Conservation (phyloP, 2,113 vertebrate genomes). For the Phalacrocorax pelagicus region DNA sequence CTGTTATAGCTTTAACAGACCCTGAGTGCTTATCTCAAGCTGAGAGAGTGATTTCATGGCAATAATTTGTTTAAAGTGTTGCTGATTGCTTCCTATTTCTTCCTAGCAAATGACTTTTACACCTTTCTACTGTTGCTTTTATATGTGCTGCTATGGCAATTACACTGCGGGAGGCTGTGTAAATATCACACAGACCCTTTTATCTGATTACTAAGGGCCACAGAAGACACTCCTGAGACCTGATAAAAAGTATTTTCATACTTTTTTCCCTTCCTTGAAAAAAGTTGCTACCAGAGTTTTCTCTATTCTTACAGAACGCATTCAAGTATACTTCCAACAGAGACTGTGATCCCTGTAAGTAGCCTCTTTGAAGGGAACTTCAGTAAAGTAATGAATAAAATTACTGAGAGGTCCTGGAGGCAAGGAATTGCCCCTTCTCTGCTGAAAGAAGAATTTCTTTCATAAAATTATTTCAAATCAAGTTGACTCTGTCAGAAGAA, state of each 20-base stretch:
- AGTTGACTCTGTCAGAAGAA: not conserved
- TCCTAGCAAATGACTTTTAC: slow-evolving; percentile 79
- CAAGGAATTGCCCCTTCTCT: not conserved
- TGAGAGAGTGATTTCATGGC: slow-evolving; percentile 77
- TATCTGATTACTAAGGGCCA: slow-evolving; percentile 13
- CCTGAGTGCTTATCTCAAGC: slow-evolving; percentile 68
- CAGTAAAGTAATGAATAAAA: not conserved
- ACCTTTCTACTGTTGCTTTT: slow-evolving; percentile 71
- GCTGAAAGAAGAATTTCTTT: not conserved
- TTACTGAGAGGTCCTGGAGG: not conserved
- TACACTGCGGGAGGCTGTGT: slow-evolving; percentile 52
- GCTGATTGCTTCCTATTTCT: slow-evolving; percentile 82
- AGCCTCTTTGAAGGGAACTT: not conserved
- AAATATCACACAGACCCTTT: slow-evolving; percentile 48
- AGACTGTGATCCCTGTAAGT: not conserved
- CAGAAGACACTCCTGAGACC: slow-evolving; percentile 20
- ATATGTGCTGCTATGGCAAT: slow-evolving; percentile 51
- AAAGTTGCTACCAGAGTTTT: not conserved
- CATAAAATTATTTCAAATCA: not conserved
- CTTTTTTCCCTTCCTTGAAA: not conserved
- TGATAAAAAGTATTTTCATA: slow-evolving; percentile 45
- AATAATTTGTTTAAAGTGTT: slow-evolving; percentile 78
- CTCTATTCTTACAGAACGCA: not conserved
- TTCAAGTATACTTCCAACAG: not conserved
- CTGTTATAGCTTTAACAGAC: slow-evolving; percentile 73